A percentile compares a stretch with the other conserved stretches of the same genome.
Evolutionary conservation across 2,888 invertebrate genomes (phyloP).

Genomic region (Mesopsocus fuscifrons): DNA sequence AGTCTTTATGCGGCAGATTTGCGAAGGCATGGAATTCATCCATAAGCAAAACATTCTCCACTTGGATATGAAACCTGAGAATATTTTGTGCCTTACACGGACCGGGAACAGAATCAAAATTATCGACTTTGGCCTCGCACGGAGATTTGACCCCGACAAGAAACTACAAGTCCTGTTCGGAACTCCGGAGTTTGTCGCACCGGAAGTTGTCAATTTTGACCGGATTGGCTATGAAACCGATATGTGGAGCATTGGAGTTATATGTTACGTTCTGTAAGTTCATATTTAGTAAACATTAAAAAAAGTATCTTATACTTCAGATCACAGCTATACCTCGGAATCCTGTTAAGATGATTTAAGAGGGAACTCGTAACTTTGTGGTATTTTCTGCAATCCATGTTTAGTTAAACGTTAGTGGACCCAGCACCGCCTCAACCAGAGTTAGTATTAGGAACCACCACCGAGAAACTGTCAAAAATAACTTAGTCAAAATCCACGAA

Average conservation of each 20-base stretch:
- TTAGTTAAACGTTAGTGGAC: no score
- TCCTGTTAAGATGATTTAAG: no score
- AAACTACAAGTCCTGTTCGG: slow-evolving; percentile 89
- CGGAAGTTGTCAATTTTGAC: slow-evolving; percentile 97
- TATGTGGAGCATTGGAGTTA: slow-evolving; percentile 98
- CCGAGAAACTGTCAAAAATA: no score
- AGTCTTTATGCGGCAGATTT: slow-evolving; percentile 93
- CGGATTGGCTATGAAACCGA: slow-evolving; percentile 90
- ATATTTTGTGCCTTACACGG: slow-evolving; percentile 88
- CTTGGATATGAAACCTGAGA: slow-evolving; percentile 98
- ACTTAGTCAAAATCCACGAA: no score
- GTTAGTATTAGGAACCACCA: no score
- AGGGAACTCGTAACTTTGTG: no score
- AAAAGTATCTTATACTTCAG: no score
- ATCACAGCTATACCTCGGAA: no score
- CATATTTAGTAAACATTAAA: slow-evolving; percentile 10
- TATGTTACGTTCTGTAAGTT: slow-evolving; percentile 95
- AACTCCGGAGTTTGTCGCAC: slow-evolving; percentile 97
- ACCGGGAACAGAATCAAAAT: slow-evolving; percentile 97
- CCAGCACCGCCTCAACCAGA: no score
- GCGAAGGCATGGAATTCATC: slow-evolving; percentile 94
- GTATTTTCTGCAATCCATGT: no score
- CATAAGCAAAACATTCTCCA: slow-evolving; percentile 90
- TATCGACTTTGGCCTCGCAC: slow-evolving; percentile 93
- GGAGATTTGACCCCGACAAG: slow-evolving; percentile 79